Conservation (phyloP, 2,113 vertebrate genomes). For the Aix galericulata region DNA sequence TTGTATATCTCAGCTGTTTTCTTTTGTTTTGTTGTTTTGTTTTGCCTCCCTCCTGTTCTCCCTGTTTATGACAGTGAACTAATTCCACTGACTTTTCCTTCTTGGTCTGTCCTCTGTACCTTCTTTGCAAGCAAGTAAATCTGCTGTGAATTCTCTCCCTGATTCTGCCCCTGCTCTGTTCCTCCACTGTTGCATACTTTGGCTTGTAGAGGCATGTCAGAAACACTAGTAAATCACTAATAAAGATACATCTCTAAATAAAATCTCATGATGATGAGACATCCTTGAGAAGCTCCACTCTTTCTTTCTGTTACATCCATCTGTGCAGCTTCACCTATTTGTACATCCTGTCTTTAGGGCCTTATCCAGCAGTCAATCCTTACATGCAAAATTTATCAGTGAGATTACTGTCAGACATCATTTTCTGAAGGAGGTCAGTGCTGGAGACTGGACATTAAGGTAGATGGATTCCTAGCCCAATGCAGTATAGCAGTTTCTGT, state of each 20-base stretch:
- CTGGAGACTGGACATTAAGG: conserved; percentile 7
- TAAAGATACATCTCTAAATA: not conserved
- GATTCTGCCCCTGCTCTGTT: not conserved
- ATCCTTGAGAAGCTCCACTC: not conserved
- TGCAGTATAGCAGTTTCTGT: not conserved
- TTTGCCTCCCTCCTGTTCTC: not conserved
- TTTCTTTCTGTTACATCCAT: not conserved
- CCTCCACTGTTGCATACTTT: not conserved
- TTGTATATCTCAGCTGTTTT: not conserved
- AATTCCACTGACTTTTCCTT: not conserved
- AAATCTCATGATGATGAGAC: not conserved
- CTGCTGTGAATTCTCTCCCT: not conserved
- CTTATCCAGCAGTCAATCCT: not conserved
- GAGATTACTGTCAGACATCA: conserved; percentile 20
- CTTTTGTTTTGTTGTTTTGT: not conserved
- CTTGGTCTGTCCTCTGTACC: not conserved
- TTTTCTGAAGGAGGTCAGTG: conserved; percentile 19
- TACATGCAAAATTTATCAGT: conserved; percentile 31
- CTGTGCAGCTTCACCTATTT: not conserved
- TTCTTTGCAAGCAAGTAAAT: not conserved
- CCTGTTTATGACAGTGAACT: not conserved
- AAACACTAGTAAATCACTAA: not conserved
- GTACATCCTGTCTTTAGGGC: not conserved
- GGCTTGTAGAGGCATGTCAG: accelerated
- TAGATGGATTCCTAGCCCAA: not conserved